phyloP scores from a whole-genome alignment of 92 coral and sea anemone genomes.

The Porites evermanni region DNA sequence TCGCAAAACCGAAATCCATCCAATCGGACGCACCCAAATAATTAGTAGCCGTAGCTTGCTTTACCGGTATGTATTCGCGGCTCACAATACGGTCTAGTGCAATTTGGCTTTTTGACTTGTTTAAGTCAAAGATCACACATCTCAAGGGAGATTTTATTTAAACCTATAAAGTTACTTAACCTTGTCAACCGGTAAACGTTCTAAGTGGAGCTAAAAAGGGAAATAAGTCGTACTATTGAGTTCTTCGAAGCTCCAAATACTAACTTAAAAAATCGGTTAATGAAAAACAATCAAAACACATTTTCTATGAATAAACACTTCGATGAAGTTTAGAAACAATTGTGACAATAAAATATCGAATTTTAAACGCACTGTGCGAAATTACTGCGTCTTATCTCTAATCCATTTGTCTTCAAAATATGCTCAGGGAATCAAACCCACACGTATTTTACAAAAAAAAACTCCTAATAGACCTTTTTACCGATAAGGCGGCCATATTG shows the following conservation, averaged over 20 bases:
- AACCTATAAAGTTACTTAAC: not conserved
- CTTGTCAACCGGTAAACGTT: not conserved
- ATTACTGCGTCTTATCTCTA: not conserved
- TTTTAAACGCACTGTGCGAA: slow-evolving; percentile 25
- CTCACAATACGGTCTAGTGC: not conserved
- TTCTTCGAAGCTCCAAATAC: not conserved
- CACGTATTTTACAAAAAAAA: no score
- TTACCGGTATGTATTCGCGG: not conserved
- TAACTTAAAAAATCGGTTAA: not conserved
- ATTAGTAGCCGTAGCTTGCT: not conserved
- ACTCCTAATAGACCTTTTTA: no score
- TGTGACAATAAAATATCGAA: slow-evolving; percentile 51
- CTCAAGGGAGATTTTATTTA: no score
- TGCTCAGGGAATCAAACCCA: no score
- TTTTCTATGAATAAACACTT: slow-evolving; percentile 50
- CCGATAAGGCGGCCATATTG: no score
- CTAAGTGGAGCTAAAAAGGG: not conserved
- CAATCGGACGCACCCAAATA: not conserved
- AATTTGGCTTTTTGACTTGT: slow-evolving; percentile 30
- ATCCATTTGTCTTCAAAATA: not conserved
- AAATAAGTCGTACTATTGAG: not conserved
- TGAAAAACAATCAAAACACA: not conserved
- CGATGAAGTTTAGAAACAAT: slow-evolving; percentile 53
- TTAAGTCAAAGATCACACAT: not conserved
- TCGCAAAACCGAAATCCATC: no score